Evolutionary conservation across 2,888 invertebrate species (phyloP), one percentile per base, ranked within the genome.

Genomic region (Ditylenchus weischeri): DNA sequence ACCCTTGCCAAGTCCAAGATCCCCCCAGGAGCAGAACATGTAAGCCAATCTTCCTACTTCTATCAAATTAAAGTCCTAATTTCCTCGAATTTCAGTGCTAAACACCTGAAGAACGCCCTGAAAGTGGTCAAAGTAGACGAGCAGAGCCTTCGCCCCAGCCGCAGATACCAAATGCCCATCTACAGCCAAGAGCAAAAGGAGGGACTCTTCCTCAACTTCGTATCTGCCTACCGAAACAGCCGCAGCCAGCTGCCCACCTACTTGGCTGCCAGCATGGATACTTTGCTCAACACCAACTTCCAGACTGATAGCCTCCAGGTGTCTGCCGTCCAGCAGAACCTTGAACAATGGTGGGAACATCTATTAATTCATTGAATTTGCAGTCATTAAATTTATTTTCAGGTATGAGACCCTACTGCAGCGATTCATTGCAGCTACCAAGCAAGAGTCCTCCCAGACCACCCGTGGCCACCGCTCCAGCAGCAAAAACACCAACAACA

Each of bases 271-370:
- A 18, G 19, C 23, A 57, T 66, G 47, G 66, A 66, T 29, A 38
- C 65, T 23, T 47, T 57, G 18, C 62, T 69, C 64, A 69, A 69
- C 62, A 70, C 62, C 15, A 49, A 71, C 18, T 57, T 60, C 57
- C 59, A 70, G 65, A 57, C 38, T 18, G 60, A 73, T 58, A 65
- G 50, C 65, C 10, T 73, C 43, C 29, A 59, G 38, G 35, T 73
- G 47, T 43, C 43, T 38, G 47, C 78, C 72, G 65, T 72, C 57
- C 78, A 80, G 67, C 71, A 79, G 58, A 58, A 70, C 48, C 38
- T 66, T 29, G 75, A 73, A 47, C 57, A 64, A 11, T 74, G 61
- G 65, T 72, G 62, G 54, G 71, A 62, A 29, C 29, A 29, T 29
- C 5, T 29, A 29, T 5, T 5, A 29, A 29, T 29, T 29, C 5